Evolutionary conservation across 2,888 invertebrate genomes (phyloP), one percentile per base, ranked within the genome.

Genomic region (Dermolepida albohirtum): DNA sequence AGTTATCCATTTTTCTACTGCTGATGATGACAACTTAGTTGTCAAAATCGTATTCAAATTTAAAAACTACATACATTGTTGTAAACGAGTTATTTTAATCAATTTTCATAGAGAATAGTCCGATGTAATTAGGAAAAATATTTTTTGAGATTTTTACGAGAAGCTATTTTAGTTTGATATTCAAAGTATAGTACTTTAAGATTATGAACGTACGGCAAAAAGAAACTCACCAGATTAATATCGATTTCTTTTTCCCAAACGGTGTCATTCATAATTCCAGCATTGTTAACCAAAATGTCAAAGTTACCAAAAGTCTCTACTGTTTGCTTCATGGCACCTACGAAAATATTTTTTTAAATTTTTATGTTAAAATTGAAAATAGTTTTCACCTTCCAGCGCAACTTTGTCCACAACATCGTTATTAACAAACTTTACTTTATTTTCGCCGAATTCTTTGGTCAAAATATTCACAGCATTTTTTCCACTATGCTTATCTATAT

Each of bases 331-430:
- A 68, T 64, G 10, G 68, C 68, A 55, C 39, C 68, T 68, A 43
- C 10, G 12, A 54, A 6, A 59, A 29, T 43, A 12, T 22, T 2
- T 51, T 39, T 39, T 4, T 41, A 16, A 2, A 39, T 51, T 49
- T 11, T n/a, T 10, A 62, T 22, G 14, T 27, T 11, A 62, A 44
- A 34, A 57, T 62, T 17, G 29, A 34, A 47, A 39, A 11, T 14
- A 34, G 1, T 8, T 12, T 17, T 12, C 41, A 68, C 68, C 70
- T 70, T 74, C 71, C 49, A 74, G 63, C 29, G 71, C 69, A 10
- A 47, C 47, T 14, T 70, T 70, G 29, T 72, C 67, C 12, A 44
- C 66, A 10, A 72, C 66, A 54, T 71, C 67, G 7, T 57, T 65
- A 17, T 40, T 29, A n/a, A 66, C 34, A 63, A 71, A 70, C 7